Evolutionary conservation across 2,113 vertebrate species (phyloP), one percentile per base, ranked within the genome.

Genomic region (Strix aluco): DNA sequence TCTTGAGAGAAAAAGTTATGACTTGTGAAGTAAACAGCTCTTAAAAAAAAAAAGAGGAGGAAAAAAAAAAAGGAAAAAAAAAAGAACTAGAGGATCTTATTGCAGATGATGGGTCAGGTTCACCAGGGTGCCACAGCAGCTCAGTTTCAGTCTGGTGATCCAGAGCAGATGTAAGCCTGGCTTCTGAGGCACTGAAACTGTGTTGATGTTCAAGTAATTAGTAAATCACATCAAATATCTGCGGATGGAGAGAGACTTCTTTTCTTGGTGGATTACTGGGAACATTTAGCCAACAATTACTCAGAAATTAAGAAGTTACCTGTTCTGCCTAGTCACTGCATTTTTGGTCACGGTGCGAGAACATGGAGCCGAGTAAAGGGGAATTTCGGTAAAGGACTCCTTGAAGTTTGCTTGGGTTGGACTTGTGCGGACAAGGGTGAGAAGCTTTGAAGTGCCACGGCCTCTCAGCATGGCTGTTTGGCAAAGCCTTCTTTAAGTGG

Each of bases 81-180:
- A 93, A 74, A 30, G 27, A 61, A 32, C 5, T 6, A 9, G 40
- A 79, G 47, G 47, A 46, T 94, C 59, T 55, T 81, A 52, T 93
- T 94, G 57, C 88, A 81, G 44, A 78, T 71, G 69, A 40, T 81
- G 61, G 65, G 51, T 74, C 49, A 69, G 63, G 69, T 79, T 94
- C 77, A 84, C 27, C 6, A 65, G 59, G 23, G 27, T 83, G 38
- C 72, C 58, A 15, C 38, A 55, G 80, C 59, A 84, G 52, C 83
- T 96, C 13, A 0, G 23, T 67, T 92, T 86, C 90, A 81, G 40
- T 52, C 30, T 85, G 36, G n/a, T 75, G 88, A 84, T 57, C 36
- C 58, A 61, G 77, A 65, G 57, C 77, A 92, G 57, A 86, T 96
- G 95, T 54, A 57, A 81, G 29, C 13, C 13, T 83, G 54, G 51